phyloP scores from a whole-genome alignment of 2,888 invertebrate genomes.

The Fissipunctia ypsillon region DNA sequence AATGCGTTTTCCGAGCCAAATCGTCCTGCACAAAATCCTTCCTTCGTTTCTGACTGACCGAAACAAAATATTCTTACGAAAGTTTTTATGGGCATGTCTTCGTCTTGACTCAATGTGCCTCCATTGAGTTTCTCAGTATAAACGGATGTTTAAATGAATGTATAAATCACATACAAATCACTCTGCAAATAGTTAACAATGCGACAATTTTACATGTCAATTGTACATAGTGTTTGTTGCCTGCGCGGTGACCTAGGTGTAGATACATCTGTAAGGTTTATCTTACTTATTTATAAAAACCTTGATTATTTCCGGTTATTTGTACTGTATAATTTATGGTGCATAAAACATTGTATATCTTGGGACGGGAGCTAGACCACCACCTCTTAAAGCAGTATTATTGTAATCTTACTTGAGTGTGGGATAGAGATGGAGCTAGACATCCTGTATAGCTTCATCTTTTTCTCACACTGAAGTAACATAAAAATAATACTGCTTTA shows the following conservation, averaged over 20 bases:
- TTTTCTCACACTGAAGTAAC: too few species aligned
- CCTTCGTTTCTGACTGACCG: not conserved
- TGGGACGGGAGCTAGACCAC: too few species aligned
- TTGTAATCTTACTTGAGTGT: too few species aligned
- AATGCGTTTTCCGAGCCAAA: too few species aligned
- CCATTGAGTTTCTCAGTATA: conserved; percentile 9
- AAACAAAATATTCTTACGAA: not conserved
- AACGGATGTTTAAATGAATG: conserved; percentile 44
- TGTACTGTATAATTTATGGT: not conserved
- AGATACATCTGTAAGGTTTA: not conserved
- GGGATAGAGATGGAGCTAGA: too few species aligned
- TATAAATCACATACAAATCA: conserved; percentile 36
- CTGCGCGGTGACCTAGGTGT: conserved; percentile 27
- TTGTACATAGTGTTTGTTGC: conserved; percentile 24
- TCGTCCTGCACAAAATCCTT: too few species aligned
- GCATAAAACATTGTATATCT: not conserved
- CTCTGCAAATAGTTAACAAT: conserved; percentile 41
- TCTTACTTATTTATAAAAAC: not conserved
- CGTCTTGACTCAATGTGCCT: not conserved
- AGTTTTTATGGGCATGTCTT: not conserved
- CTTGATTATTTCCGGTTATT: conserved; percentile 22
- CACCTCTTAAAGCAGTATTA: too few species aligned
- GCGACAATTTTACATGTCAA: conserved; percentile 36
- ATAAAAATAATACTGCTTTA: too few species aligned
- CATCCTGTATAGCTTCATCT: too few species aligned